phyloP scores from a whole-genome alignment of 2,797 vertebrate genomes.

The Danio choprae region DNA sequence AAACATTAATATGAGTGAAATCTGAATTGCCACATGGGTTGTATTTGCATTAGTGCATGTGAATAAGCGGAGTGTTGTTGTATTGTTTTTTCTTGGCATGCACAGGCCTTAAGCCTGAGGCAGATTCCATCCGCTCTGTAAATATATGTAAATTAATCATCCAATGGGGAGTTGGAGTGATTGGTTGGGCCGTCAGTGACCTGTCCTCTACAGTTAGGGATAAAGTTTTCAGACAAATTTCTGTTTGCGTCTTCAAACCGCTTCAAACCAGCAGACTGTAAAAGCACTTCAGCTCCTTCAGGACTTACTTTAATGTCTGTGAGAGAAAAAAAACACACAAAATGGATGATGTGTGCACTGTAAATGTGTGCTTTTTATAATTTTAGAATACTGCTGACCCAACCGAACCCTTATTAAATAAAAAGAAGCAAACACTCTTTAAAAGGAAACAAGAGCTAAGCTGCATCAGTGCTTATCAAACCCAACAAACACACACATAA shows the following conservation, averaged over 20 bases:
- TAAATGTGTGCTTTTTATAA: background rate
- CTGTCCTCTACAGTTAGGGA: slow-evolving; percentile 4
- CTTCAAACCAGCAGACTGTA: background rate
- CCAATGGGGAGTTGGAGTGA: slow-evolving; percentile 12
- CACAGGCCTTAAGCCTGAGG: slow-evolving; percentile 14
- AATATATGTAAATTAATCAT: slow-evolving; percentile 31
- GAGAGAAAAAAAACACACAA: background rate
- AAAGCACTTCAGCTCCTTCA: background rate
- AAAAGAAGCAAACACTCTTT: slow-evolving; percentile 30
- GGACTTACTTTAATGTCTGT: background rate
- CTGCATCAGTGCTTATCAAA: slow-evolving; percentile 37
- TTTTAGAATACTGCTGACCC: slow-evolving; percentile 5
- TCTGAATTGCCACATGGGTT: background rate
- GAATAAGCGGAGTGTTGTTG: slow-evolving; percentile 5
- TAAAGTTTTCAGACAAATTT: slow-evolving; percentile 19
- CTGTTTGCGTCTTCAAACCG: background rate
- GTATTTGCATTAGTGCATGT: background rate
- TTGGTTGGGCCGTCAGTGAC: slow-evolving; percentile 20
- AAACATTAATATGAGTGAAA: background rate
- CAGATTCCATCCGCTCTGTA: slow-evolving; percentile 11
- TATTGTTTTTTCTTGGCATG: slow-evolving; percentile 18
- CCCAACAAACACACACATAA: slow-evolving; percentile 1
- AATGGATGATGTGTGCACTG: background rate
- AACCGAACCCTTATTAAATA: slow-evolving; percentile 10
- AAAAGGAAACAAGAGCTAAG: slow-evolving; percentile 21